Percentiles rank a stretch among this genome's conserved stretches.
phyloP scores from a whole-genome alignment of 1,140 invertebrate species.

The Scaptomyza graminum region DNA sequence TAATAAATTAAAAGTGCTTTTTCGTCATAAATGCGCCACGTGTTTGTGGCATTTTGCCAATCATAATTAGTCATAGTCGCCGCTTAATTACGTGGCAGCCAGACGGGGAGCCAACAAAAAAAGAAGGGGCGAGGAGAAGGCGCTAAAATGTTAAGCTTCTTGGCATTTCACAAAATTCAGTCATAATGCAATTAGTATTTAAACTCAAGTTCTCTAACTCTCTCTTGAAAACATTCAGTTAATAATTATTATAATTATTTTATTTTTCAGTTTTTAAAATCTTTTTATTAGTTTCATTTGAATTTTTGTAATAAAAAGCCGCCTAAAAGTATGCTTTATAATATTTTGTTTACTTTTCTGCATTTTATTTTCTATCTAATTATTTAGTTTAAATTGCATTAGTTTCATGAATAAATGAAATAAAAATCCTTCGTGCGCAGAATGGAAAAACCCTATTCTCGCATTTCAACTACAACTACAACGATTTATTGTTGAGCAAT shows the following conservation, averaged over 20 bases:
- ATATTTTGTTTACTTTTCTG: background rate
- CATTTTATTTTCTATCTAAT: background rate
- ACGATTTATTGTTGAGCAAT: background rate
- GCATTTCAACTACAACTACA: conserved; percentile 37
- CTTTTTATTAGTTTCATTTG: too few relatives aligned
- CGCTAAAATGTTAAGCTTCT: conserved; percentile 6
- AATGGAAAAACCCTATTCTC: conserved; percentile 50
- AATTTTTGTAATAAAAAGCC: too few relatives aligned
- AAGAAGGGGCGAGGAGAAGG: background rate
- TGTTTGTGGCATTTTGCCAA: conserved; percentile 13
- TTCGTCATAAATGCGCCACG: background rate
- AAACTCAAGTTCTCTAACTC: conserved; percentile 3
- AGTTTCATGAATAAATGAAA: conserved; percentile 18
- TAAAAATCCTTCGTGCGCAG: conserved; percentile 15
- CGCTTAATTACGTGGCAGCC: conserved; percentile 27
- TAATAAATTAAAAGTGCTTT: background rate
- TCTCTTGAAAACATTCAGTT: background rate
- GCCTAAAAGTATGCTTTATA: too few relatives aligned
- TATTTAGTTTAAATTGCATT: conserved; percentile 35
- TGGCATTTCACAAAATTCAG: conserved; percentile 6
- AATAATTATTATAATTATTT: too few relatives aligned
- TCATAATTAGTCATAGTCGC: conserved; percentile 35
- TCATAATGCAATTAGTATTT: conserved; percentile 8
- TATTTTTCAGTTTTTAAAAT: too few relatives aligned
- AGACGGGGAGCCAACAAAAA: background rate